phyloP scores from a whole-genome alignment of 2,113 vertebrate species.

The Mustelus asterias region DNA sequence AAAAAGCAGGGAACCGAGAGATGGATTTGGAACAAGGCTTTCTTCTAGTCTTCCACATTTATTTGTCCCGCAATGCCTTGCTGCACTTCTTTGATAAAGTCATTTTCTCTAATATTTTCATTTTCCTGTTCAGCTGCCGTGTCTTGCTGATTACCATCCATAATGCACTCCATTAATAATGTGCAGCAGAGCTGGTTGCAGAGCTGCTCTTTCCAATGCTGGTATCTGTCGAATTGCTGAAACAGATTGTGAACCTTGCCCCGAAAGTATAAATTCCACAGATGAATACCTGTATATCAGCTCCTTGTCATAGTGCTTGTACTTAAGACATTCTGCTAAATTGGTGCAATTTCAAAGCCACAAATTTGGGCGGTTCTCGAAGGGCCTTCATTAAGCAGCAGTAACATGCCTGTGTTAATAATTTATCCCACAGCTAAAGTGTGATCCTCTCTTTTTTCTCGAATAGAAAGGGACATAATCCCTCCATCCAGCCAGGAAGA shows the following conservation, averaged over 20 bases:
- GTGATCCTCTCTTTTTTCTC: neutral
- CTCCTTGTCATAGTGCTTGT: too few relatives aligned
- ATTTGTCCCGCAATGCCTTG: neutral
- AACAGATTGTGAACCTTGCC: neutral
- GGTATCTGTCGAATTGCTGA: neutral
- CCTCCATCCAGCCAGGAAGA: neutral
- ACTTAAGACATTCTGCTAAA: neutral
- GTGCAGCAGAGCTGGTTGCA: neutral
- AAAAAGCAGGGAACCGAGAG: too few relatives aligned
- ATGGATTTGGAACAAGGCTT: neutral
- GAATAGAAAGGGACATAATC: neutral
- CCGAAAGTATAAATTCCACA: neutral
- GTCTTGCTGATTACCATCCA: neutral
- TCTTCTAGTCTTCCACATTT: neutral
- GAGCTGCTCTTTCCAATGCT: neutral
- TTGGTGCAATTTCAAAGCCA: neutral
- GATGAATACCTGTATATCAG: neutral
- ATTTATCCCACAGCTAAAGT: neutral
- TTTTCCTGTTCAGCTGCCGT: neutral
- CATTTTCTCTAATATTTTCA: neutral
- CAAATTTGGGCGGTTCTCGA: neutral
- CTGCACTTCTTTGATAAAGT: conserved; percentile 7
- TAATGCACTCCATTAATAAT: neutral
- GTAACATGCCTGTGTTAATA: neutral
- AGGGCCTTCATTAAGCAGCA: neutral